Evolutionary conservation across 2,797 vertebrate species (phyloP), one percentile per base, ranked within the genome.

Genomic region (Hylomyscus alleni): DNA sequence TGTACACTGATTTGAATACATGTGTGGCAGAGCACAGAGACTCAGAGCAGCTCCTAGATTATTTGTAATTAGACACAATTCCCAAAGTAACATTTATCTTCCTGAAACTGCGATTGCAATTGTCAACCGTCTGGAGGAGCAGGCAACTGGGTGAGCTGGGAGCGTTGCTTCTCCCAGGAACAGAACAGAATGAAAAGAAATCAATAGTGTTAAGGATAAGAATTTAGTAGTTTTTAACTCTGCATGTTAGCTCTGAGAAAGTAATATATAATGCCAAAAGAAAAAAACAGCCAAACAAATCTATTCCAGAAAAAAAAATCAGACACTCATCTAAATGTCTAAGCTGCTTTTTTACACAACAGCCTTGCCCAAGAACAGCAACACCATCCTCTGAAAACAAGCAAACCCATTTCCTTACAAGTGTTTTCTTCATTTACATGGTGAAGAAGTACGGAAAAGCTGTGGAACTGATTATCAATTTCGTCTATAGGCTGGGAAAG

Each of bases 11-110:
- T 97, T 96, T 98, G 98, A 98, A 97, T 98, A 98, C 98, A 97
- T 97, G 98, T 98, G 98, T 98, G 97, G 98, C 98, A 98, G 98
- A 98, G 98, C 97, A 87, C 97, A 96, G 94, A 97, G 97, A 98
- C 98, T 96, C 90, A 15, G 96, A 98, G 97, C 98, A 97, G 98
- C 97, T 98, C 96, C 98, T 97, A 98, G 98, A 98, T 99, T 99
- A 99, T 99, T 99, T 98, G 98, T 98, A 99, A 99, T 99, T 99
- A 99, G 99, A 98, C 98, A 98, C 98, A 98, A 99, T 99, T 99
- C 99, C 98, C 99, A 98, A 98, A 99, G 99, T 98, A 99, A 99
- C 98, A 99, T 99, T 99, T 99, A 98, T 99, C 98, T 99, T 99
- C 98, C 98, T 86, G 96, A 98, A 98, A 98, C 98, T 98, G 98